Percentiles rank a stretch among this genome's conserved stretches.
Evolutionary conservation across 2,797 vertebrate species (phyloP).

Genomic region (Chromobotia macracanthus): DNA sequence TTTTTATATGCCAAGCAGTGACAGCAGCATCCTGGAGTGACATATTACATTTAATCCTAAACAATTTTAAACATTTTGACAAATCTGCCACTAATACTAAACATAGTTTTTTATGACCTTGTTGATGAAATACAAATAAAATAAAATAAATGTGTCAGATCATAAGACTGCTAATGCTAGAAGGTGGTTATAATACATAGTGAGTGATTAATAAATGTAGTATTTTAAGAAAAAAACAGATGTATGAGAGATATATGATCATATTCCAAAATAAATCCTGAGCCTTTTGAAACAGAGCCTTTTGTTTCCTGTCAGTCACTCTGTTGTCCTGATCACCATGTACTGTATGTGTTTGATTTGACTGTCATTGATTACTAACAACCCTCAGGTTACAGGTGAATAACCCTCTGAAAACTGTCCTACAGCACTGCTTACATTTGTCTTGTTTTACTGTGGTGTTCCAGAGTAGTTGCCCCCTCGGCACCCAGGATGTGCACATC

Average conservation of each 20-base stretch:
- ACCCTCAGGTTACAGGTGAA: not conserved
- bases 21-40: not conserved
- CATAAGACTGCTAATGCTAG: no score
- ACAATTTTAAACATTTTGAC: not conserved
- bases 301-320: not conserved
- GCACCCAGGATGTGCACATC: slow-evolving; percentile 69
- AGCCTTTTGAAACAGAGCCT: no score
- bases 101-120: not conserved
- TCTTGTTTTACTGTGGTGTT: slow-evolving; percentile 24
- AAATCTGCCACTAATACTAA: not conserved
- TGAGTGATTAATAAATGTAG: no score
- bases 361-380: no score
- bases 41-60: not conserved
- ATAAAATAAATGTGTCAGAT: no score
- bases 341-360: no score
- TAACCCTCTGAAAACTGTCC: not conserved
- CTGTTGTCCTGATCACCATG: no score
- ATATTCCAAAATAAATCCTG: no score
- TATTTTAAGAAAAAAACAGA: no score
- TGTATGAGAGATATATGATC: no score
- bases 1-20: not conserved
- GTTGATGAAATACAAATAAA: no score
- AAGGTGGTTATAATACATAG: no score
- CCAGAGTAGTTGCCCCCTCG: slow-evolving; percentile 66
- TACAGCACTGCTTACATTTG: not conserved